phyloP scores from a whole-genome alignment of 1,140 invertebrate genomes.

The Onthophagus taurus region DNA sequence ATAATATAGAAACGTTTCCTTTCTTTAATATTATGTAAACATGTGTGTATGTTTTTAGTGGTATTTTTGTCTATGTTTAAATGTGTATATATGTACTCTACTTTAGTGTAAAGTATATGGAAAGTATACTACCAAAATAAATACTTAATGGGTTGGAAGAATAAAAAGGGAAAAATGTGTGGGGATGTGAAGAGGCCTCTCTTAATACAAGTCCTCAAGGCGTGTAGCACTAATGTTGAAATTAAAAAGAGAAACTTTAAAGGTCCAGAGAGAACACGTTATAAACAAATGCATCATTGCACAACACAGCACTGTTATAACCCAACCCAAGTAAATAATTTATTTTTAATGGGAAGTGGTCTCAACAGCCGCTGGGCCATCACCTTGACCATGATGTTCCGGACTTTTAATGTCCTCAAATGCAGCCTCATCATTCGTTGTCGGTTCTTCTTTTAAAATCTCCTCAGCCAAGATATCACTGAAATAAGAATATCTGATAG shows the following conservation, averaged over 20 bases:
- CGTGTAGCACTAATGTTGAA: no score
- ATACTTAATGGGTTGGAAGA: no score
- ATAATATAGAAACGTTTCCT: no score
- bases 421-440: constrained; percentile 9
- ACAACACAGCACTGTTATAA: constrained; percentile 7
- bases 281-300: constrained; percentile 11
- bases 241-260: constrained; percentile 5
- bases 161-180: no score
- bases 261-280: constrained; percentile 2
- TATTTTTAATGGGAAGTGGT: constrained; percentile 10
- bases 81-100: no score
- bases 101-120: no score
- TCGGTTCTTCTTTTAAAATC: constrained; percentile 12
- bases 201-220: no score
- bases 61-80: no score
- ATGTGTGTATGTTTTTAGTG: no score
- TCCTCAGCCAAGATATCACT: constrained; percentile 19
- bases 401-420: constrained; percentile 25
- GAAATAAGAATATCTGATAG: constrained; percentile 6
- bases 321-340: background rate
- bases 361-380: constrained; percentile 24
- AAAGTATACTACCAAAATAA: no score
- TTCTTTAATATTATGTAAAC: no score
- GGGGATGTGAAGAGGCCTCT: no score
- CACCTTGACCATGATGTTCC: constrained; percentile 35